Evolutionary conservation across 2,797 vertebrate genomes (phyloP).

Genomic region (Eleutherodactylus coqui): DNA sequence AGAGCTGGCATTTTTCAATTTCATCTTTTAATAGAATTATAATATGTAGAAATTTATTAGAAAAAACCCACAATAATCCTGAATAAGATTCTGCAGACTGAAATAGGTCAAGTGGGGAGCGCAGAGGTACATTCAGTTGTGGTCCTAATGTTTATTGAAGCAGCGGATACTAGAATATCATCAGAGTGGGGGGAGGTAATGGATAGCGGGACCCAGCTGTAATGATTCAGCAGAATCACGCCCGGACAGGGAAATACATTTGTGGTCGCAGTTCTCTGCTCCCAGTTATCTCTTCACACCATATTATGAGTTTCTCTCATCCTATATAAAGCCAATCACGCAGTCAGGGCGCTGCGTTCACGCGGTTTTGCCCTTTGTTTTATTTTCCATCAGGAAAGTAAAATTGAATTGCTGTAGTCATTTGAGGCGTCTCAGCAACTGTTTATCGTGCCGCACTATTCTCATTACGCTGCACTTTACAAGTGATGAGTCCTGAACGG

Average conservation of each 20-base stretch:
- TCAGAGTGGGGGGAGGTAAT: background rate
- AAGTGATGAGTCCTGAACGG: slow-evolving; percentile 40
- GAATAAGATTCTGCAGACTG: background rate
- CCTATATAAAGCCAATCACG: slow-evolving; percentile 33
- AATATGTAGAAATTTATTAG: slow-evolving; percentile 29
- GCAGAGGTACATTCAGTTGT: slow-evolving; percentile 19
- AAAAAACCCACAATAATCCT: background rate
- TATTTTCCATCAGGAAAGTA: slow-evolving; percentile 56
- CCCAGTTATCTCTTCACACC: slow-evolving; percentile 37
- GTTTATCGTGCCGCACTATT: slow-evolving; percentile 36
- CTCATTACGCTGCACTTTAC: slow-evolving; percentile 43
- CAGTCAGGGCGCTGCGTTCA: background rate
- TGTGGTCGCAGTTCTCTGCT: background rate
- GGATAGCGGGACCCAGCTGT: background rate
- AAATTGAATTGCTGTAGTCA: slow-evolving; percentile 54
- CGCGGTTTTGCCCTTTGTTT: slow-evolving; percentile 41
- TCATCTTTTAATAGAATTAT: slow-evolving; percentile 15
- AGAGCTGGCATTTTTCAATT: slow-evolving; percentile 23
- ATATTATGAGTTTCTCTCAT: slow-evolving; percentile 17
- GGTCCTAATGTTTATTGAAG: slow-evolving; percentile 15
- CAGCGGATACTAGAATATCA: slow-evolving; percentile 27
- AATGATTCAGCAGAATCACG: slow-evolving; percentile 34
- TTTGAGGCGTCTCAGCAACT: slow-evolving; percentile 41
- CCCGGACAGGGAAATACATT: slow-evolving; percentile 9
- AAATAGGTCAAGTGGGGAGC: slow-evolving; percentile 42